phyloP scores from a whole-genome alignment of 2,797 vertebrate genomes.

The Steatocranus sp. region DNA sequence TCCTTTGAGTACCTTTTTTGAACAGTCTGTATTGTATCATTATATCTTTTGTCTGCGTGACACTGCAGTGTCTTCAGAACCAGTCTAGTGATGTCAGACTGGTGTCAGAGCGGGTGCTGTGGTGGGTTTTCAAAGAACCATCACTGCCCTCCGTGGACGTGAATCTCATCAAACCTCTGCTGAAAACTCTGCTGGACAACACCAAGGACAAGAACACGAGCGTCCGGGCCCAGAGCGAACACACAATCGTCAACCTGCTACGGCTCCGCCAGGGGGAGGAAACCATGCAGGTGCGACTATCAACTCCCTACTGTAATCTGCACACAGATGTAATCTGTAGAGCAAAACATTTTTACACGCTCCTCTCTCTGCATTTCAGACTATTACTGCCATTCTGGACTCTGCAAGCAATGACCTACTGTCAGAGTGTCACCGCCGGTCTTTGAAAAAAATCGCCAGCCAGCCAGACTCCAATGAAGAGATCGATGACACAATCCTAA shows the following conservation, averaged over 20 bases:
- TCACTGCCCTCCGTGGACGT: conserved; percentile 80
- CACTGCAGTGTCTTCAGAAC: conserved; percentile 85
- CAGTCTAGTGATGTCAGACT: conserved; percentile 95
- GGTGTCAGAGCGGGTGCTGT: conserved; percentile 92
- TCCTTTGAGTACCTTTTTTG: neutral
- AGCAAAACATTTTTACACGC: neutral
- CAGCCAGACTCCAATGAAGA: conserved; percentile 89
- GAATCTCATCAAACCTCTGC: conserved; percentile 85
- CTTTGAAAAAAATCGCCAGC: conserved; percentile 88
- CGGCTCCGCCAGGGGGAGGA: conserved; percentile 87
- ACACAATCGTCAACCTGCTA: conserved; percentile 91
- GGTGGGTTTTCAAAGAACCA: conserved; percentile 91
- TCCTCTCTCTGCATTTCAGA: conserved; percentile 60
- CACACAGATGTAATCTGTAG: neutral
- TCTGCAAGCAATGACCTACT: conserved; percentile 90
- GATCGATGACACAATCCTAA: conserved; percentile 96
- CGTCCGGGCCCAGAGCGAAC: conserved; percentile 93
- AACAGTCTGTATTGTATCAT: neutral
- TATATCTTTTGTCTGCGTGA: neutral
- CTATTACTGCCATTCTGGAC: conserved; percentile 87
- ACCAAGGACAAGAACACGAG: conserved; percentile 99
- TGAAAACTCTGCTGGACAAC: conserved; percentile 96
- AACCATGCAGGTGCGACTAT: conserved; percentile 75
- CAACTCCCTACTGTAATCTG: neutral
- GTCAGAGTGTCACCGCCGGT: conserved; percentile 87